Evolutionary conservation across 2,113 vertebrate genomes (phyloP).

Genomic region (Pelmatolapia mariae): DNA sequence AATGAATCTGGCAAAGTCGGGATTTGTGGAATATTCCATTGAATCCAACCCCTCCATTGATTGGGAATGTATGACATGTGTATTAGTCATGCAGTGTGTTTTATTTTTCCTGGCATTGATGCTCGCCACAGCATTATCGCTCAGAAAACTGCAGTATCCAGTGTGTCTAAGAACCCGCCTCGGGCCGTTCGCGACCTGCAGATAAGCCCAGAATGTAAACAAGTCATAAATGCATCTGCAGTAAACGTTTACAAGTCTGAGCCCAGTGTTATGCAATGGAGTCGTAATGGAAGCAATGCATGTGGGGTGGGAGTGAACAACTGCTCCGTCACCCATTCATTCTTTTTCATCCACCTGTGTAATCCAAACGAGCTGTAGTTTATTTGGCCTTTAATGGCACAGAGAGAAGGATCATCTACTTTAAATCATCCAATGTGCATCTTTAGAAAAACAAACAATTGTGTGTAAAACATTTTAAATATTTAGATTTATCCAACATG

Average conservation of each 20-base stretch:
- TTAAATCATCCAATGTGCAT: neutral
- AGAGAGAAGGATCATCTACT: neutral
- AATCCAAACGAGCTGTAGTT: neutral
- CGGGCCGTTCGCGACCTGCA: neutral
- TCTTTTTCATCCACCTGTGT: conserved; percentile 2
- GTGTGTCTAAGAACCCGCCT: conserved; percentile 30
- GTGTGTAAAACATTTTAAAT: neutral
- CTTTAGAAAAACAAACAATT: neutral
- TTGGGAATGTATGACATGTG: conserved; percentile 65
- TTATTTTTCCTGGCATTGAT: conserved; percentile 66
- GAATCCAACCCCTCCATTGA: conserved; percentile 55
- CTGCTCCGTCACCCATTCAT: neutral
- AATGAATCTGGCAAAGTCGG: conserved; percentile 50
- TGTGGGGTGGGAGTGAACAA: neutral
- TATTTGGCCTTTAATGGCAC: neutral
- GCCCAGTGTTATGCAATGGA: conserved; percentile 17
- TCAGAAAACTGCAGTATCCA: conserved; percentile 27
- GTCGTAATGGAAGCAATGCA: neutral
- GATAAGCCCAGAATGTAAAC: conserved; percentile 57
- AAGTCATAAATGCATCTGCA: conserved; percentile 43
- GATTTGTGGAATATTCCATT: conserved; percentile 67
- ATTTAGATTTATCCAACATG: neutral
- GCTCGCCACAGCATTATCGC: conserved; percentile 35
- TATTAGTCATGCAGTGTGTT: conserved; percentile 63
- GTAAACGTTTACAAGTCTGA: conserved; percentile 41